A percentile compares a stretch with the other conserved stretches of the same genome.
Evolutionary conservation across 1,140 invertebrate genomes (phyloP).

Genomic region (Scylla paramamosain): DNA sequence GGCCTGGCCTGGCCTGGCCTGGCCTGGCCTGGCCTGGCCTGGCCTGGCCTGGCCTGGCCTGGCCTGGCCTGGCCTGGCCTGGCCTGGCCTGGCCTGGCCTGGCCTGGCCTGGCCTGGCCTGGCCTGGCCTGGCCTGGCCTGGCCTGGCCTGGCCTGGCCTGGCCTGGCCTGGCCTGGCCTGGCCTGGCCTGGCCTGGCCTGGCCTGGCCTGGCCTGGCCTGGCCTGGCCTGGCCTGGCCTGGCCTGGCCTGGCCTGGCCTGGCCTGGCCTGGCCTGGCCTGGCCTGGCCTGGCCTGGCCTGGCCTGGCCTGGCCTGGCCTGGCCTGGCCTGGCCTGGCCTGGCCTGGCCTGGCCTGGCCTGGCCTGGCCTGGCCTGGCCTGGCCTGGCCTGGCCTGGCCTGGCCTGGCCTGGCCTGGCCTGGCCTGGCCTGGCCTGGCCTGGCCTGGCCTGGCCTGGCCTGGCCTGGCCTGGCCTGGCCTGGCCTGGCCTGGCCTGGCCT

Average conservation of each 20-base stretch:
- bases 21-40: constrained; percentile 51
- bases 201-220: constrained; percentile 53
- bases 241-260: constrained; percentile 53
- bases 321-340: too few species aligned
- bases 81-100: constrained; percentile 53
- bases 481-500: too few species aligned
- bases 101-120: constrained; percentile 53
- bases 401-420: too few species aligned
- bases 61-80: constrained; percentile 53
- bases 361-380: too few species aligned
- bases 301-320: constrained; percentile 53
- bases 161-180: constrained; percentile 53
- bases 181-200: constrained; percentile 51
- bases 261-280: constrained; percentile 53
- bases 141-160: constrained; percentile 53
- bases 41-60: constrained; percentile 53
- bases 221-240: constrained; percentile 53
- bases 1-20: constrained; percentile 53
- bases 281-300: constrained; percentile 51
- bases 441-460: too few species aligned
- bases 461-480: too few species aligned
- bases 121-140: constrained; percentile 51
- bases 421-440: too few species aligned
- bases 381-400: too few species aligned
- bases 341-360: too few species aligned